Percentiles rank a stretch among this genome's conserved stretches.
Conservation (phyloP, 2,113 vertebrate genomes). For the Hydrochoerus hydrochaeris region DNA sequence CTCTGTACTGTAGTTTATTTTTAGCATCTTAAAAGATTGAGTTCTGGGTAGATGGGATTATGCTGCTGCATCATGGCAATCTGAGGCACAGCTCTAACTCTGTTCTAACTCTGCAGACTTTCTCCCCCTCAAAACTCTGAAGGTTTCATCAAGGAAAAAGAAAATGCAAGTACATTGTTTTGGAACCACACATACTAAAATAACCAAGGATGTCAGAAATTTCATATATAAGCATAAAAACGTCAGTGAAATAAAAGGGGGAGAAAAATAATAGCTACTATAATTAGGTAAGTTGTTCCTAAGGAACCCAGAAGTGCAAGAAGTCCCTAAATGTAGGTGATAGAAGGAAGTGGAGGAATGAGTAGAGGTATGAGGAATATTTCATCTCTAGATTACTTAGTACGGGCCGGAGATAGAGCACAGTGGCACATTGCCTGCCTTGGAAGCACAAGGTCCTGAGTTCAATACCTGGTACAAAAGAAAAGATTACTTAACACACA, state of each 20-base stretch:
- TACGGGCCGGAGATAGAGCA: neutral
- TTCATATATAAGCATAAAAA: neutral
- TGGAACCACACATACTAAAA: slow-evolving; percentile 17
- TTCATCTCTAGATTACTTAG: slow-evolving; percentile 29
- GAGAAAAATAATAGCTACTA: neutral
- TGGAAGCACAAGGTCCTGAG: too few species aligned
- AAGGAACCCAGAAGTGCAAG: neutral
- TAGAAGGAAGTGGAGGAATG: neutral
- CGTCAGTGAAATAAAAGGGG: neutral
- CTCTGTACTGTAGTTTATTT: neutral
- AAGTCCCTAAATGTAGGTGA: neutral
- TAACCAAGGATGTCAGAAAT: neutral
- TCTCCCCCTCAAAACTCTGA: neutral
- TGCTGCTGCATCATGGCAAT: neutral
- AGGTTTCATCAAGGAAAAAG: neutral
- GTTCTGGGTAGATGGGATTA: neutral
- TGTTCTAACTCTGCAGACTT: neutral
- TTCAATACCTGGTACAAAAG: too few species aligned
- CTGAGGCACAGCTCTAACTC: neutral
- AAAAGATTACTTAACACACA: slow-evolving; percentile 20
- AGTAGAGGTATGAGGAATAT: slow-evolving; percentile 52
- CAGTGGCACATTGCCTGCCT: too few species aligned
- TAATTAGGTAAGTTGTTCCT: neutral
- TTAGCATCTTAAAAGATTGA: neutral
- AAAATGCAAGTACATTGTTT: neutral